Percentiles rank a stretch among this genome's conserved stretches.
These are phyloP conservation scores for Ctenopoma multispine DNA, from an alignment of 2,797 vertebrate species.

Conservation along the genomic window DNA sequence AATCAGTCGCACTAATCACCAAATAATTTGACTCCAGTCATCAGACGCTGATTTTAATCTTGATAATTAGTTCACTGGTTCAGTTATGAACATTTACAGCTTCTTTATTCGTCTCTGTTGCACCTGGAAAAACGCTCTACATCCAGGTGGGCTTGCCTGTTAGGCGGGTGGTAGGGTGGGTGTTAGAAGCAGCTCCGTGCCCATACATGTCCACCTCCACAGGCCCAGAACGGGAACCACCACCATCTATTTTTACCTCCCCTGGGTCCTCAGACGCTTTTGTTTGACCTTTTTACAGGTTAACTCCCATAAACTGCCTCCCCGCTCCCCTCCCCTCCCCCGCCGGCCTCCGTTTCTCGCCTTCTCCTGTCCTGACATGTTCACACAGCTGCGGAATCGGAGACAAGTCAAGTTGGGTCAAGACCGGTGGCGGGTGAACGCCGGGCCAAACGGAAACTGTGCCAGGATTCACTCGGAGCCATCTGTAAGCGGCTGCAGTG, in stretches of 20 bases:
- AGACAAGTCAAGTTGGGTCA: constrained; percentile 33
- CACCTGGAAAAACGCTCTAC: constrained; percentile 1
- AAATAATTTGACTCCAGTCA: no score
- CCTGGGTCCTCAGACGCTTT: constrained; percentile 31
- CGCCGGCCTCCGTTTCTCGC: neutral
- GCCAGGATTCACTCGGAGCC: constrained; percentile 25
- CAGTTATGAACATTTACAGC: no score
- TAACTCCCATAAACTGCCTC: constrained; percentile 47
- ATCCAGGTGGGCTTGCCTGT: constrained; percentile 13
- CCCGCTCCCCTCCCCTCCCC: constrained; percentile 20
- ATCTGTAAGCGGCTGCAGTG: constrained; percentile 34
- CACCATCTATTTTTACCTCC: constrained; percentile 62
- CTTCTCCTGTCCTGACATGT: constrained; percentile 60
- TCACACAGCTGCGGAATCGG: constrained; percentile 67
- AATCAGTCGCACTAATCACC: no score
- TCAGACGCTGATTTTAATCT: no score
- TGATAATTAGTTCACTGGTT: no score
- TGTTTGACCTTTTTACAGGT: constrained; percentile 62
- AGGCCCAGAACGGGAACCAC: constrained; percentile 19
- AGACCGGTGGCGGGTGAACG: constrained; percentile 3
- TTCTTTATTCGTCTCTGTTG: no score
- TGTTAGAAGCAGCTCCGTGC: constrained; percentile 11
- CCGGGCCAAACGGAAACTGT: constrained; percentile 13
- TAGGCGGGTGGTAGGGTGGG: no score
- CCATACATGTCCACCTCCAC: constrained; percentile 52